phyloP scores from a whole-genome alignment of 2,888 invertebrate species.

The Thecocarcelia acutangulata region DNA sequence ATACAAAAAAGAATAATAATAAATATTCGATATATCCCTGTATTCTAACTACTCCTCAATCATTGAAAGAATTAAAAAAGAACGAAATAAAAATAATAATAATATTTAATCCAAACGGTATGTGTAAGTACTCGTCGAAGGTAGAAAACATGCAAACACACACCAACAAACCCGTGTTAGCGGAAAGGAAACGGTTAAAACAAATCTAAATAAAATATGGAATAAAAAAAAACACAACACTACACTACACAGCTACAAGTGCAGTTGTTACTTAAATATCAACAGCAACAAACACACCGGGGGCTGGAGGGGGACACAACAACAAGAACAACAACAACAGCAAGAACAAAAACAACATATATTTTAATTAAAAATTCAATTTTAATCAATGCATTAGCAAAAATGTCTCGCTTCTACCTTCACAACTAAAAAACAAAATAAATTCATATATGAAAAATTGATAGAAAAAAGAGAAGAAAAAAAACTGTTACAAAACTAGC shows the following conservation, averaged over 20 bases:
- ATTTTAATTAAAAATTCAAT: conserved; percentile 81
- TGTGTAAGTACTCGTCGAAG: conserved; percentile 47
- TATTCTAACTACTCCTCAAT: conserved; percentile 51
- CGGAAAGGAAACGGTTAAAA: conserved; percentile 23
- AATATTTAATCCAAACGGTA: conserved; percentile 68
- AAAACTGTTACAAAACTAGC: conserved; percentile 72
- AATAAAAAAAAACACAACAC: conserved; percentile 25
- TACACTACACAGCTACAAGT: conserved; percentile 39
- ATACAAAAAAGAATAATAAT: conserved; percentile 35
- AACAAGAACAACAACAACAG: conserved; percentile 40
- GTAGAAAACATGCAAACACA: conserved; percentile 29
- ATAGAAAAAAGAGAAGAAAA: conserved; percentile 53
- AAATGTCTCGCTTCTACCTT: conserved; percentile 76
- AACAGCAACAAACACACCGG: conserved; percentile 42
- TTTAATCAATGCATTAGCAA: conserved; percentile 80
- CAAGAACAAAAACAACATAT: conserved; percentile 74
- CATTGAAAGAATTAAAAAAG: conserved; percentile 44
- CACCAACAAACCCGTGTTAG: neutral
- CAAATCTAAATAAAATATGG: conserved; percentile 55
- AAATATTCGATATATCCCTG: conserved; percentile 51
- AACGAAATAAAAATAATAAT: conserved; percentile 54
- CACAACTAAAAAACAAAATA: conserved; percentile 34
- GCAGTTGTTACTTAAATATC: conserved; percentile 61
- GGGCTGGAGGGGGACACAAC: conserved; percentile 7
- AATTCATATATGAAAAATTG: conserved; percentile 27